Base-by-base conservation (phyloP, 2,113 vertebrate species). In the Rhabdornis inornatus region DNA sequence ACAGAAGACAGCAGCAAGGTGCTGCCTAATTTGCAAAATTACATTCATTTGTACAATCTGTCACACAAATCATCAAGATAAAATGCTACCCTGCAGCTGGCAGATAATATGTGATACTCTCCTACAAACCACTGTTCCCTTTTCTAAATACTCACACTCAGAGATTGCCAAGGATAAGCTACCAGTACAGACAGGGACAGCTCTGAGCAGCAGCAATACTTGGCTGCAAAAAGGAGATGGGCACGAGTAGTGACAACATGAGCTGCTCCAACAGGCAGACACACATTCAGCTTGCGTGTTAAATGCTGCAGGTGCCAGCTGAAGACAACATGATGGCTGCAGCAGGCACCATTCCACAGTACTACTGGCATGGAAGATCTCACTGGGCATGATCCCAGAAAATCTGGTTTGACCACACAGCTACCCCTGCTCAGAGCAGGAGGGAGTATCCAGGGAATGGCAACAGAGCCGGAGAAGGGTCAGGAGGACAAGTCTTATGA, bases 191-290 rank as follows among this genome's bases (percentile, higher is more conserved):
- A 11, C 27, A 92, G 49, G 45, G 60, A 76, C 64, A 76, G 88
- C 68, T 87, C 90, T 68, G n/a, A 3, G 56, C 71, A 83, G 52
- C 37, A 63, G 49, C 0, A 2, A 16, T 30, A 28, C 85, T 56
- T 85, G 92, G 87, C 90, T 88, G 44, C 59, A 90, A 60, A 91
- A 90, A 63, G 75, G 64, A 96, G 76, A 83, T 47, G 79, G 90
- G 64, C 93, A 84, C 13, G 4, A 78, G 60, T 2, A 71, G 28
- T 52, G 80, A 83, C 85, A 90, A 88, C 68, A 74, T 4, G 88
- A 89, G 76, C 85, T 83, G 68, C 85, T 95, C 79, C 23, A 80
- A 61, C 37, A 74, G 47, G 85, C 75, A 87, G 79, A 33, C 39
- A 39, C 0, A 1, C 49, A 20, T 35, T 39, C 5, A 11, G 56